Evolutionary conservation across 2,113 vertebrate species (phyloP).

Genomic region (Pogona vitticeps): DNA sequence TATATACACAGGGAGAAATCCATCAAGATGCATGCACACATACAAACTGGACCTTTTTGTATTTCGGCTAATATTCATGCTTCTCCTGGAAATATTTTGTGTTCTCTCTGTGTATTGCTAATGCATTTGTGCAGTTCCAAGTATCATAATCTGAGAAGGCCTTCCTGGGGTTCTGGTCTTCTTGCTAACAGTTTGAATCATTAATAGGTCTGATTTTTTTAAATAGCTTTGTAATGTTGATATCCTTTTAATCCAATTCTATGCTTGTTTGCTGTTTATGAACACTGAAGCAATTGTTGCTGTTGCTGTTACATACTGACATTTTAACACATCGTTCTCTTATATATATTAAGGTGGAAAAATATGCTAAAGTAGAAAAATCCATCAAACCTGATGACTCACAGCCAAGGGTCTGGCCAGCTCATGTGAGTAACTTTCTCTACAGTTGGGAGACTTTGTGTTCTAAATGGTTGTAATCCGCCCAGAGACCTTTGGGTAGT

Average conservation of each 20-base stretch:
- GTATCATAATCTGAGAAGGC: background rate
- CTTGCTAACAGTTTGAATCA: background rate
- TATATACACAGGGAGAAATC: background rate
- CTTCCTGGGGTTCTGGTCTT: background rate
- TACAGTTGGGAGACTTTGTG: slow-evolving; percentile 26
- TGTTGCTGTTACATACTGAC: background rate
- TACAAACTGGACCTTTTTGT: background rate
- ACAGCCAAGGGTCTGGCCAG: slow-evolving; percentile 93
- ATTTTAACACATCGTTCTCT: slow-evolving; percentile 26
- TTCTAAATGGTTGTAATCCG: slow-evolving; percentile 17
- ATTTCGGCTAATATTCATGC: background rate
- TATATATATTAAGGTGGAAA: slow-evolving; percentile 86
- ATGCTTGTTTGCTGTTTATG: background rate
- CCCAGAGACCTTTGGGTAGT: too few species aligned
- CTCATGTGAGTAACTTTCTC: slow-evolving; percentile 82
- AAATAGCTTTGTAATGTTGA: too few species aligned
- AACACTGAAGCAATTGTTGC: background rate
- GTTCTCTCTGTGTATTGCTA: background rate
- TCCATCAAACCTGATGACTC: slow-evolving; percentile 91
- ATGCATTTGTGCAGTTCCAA: background rate
- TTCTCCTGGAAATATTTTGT: background rate
- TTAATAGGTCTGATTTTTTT: background rate
- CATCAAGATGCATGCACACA: background rate
- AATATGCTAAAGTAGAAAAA: slow-evolving; percentile 95
- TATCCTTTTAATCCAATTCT: background rate